Evolutionary conservation across 2,888 invertebrate genomes (phyloP).

Genomic region (Globia sparganii): DNA sequence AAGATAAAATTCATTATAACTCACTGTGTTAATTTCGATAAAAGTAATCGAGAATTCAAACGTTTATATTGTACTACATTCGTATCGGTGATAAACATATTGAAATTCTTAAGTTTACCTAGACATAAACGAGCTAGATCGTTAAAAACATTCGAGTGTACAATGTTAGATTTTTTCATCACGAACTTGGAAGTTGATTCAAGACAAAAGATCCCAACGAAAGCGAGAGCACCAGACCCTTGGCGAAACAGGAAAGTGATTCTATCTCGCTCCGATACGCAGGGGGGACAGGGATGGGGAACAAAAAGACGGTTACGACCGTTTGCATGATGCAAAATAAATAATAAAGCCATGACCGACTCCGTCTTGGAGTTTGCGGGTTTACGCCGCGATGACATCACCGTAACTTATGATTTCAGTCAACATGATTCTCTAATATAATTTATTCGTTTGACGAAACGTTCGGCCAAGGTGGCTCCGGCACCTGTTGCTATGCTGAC

Average conservation of each 20-base stretch:
- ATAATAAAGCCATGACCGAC: conserved; percentile 84
- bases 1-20: conserved; percentile 64
- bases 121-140: conserved; percentile 33
- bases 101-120: conserved; percentile 50
- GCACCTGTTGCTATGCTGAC: conserved; percentile 76
- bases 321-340: conserved; percentile 86
- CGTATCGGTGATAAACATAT: conserved; percentile 59
- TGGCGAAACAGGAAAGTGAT: conserved; percentile 79
- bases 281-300: conserved; percentile 79
- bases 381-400: conserved; percentile 86
- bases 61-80: conserved; percentile 59
- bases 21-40: conserved; percentile 63
- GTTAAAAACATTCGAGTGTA: conserved; percentile 38
- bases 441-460: conserved; percentile 74
- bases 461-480: conserved; percentile 65
- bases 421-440: conserved; percentile 78
- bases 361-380: conserved; percentile 80
- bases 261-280: conserved; percentile 74
- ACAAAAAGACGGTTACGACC: conserved; percentile 86
- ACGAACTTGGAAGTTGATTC: conserved; percentile 22
- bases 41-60: conserved; percentile 60
- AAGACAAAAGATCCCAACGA: conserved; percentile 70
- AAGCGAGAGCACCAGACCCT: conserved; percentile 79
- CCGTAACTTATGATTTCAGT: conserved; percentile 86
- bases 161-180: conserved; percentile 35